phyloP scores from a whole-genome alignment of 2,797 vertebrate species.

The Danio tinwini region DNA sequence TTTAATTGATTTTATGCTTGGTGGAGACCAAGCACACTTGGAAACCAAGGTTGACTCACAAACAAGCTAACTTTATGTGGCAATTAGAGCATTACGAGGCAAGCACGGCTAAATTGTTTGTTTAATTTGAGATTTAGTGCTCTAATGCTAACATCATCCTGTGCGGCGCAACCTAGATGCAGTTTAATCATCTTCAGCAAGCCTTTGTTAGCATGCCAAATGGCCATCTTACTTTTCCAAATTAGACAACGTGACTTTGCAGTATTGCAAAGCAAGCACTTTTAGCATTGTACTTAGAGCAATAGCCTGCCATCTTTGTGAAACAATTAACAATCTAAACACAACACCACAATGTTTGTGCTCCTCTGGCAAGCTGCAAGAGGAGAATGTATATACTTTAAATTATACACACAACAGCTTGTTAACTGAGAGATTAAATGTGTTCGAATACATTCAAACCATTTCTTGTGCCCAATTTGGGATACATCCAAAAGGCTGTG shows the following conservation, averaged over 20 bases:
- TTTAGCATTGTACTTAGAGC: background rate
- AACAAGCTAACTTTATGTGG: conserved; percentile 52
- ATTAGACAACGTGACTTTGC: background rate
- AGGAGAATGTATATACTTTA: background rate
- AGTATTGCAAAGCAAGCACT: background rate
- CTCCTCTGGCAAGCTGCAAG: background rate
- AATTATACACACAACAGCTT: background rate
- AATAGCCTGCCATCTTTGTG: background rate
- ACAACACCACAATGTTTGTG: background rate
- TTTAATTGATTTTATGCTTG: conserved; percentile 39
- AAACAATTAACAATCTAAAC: background rate
- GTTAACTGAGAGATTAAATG: background rate
- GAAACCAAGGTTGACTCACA: conserved; percentile 35
- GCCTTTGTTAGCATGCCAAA: conserved; percentile 14
- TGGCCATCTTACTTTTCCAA: background rate
- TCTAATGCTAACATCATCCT: conserved; percentile 43
- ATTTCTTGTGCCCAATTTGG: background rate
- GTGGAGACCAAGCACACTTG: conserved; percentile 37
- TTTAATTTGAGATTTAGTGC: conserved; percentile 52
- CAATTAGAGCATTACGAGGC: conserved; percentile 53
- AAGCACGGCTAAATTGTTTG: conserved; percentile 41
- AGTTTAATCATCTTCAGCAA: background rate
- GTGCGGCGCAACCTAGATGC: conserved; percentile 10
- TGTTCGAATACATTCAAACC: background rate
- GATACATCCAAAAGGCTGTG: conserved; percentile 3